Base-by-base conservation (phyloP, 2,797 vertebrate genomes). In the Oryzias sinensis region DNA sequence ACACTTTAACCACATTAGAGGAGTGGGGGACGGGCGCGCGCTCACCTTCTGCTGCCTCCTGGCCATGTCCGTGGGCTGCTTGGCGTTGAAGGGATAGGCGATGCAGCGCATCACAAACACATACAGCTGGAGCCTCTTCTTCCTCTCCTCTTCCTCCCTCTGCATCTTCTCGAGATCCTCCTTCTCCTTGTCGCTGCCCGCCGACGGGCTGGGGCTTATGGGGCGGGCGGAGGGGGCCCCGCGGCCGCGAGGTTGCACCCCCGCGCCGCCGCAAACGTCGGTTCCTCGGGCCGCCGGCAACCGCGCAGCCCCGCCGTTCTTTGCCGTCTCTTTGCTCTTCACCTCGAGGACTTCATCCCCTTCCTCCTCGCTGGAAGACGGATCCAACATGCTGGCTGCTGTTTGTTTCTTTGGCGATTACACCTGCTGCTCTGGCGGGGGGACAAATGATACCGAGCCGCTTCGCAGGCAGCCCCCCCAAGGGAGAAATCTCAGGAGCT, bases 71-170 rank as follows among this genome's bases (percentile, higher is more conserved):
- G 97, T 98, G 57, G 97, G 97, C 72, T 98, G 97, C 87, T 97
- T 98, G 65, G 97, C 97, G 64, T 98, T 98, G 82, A 98, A 98
- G 25, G 97, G 96, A 81, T 98, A 96, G 40, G 96, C 97, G 77
- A 98, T 97, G 89, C 96, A 98, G 79, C 97, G 93, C 96, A 97
- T 97, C 73, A 98, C 95, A 88, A 98, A 98, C 80, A 98, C 97
- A 43, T 98, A 98, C 37, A 98, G 93, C 92, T 98, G 97, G 76
- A 98, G 94, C 81, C 94, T 92, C 90, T 93, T 97, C 74, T 97
- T 98, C 82, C 94, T 92, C 82, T 98, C 96, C 65, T 98, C 96
- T 62, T 98, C 97, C 67, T 98, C 95, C 69, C 94, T 91, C 82
- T 96, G 97, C 91, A 98, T 91, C 87, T 93, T 93, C 89, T 98